These are phyloP conservation scores for Coccyzus lansbergi DNA, from an alignment of 2,797 vertebrate species.

Conservation along the genomic window DNA sequence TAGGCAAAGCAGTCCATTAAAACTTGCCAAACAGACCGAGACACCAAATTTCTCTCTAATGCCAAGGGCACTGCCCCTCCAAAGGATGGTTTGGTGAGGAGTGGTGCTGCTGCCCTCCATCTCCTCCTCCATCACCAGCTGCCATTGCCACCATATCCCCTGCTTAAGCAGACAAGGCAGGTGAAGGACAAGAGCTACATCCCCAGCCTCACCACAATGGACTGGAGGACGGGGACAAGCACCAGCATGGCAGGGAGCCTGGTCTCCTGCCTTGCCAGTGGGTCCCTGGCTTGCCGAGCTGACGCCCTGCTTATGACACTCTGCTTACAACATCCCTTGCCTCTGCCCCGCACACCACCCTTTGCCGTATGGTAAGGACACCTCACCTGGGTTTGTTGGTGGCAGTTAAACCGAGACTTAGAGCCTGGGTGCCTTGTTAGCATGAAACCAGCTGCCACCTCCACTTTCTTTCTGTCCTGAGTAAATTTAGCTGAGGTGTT, in stretches of 20 bases:
- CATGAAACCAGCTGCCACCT: background rate
- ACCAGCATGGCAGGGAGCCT: background rate
- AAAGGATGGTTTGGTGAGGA: fast-evolving
- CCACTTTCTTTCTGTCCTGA: background rate
- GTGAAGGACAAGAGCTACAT: background rate
- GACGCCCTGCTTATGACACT: background rate
- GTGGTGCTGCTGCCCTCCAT: background rate
- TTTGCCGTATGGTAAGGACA: fast-evolving
- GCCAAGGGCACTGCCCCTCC: background rate
- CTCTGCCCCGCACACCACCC: fast-evolving
- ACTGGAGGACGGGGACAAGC: background rate
- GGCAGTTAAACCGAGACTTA: background rate
- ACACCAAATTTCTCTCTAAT: background rate
- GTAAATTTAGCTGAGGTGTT: background rate
- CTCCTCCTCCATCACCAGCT: background rate
- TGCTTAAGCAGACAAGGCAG: background rate
- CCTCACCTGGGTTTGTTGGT: fast-evolving
- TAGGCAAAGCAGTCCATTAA: background rate
- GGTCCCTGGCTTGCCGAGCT: background rate
- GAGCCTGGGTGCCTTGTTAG: background rate
- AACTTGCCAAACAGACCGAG: background rate
- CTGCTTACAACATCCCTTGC: background rate
- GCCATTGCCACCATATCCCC: background rate
- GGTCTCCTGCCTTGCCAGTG: background rate
- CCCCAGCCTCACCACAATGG: fast-evolving